Percentiles rank a stretch among this genome's conserved stretches.
Evolutionary conservation across 2,113 vertebrate genomes (phyloP).

Genomic region (Martes martes): DNA sequence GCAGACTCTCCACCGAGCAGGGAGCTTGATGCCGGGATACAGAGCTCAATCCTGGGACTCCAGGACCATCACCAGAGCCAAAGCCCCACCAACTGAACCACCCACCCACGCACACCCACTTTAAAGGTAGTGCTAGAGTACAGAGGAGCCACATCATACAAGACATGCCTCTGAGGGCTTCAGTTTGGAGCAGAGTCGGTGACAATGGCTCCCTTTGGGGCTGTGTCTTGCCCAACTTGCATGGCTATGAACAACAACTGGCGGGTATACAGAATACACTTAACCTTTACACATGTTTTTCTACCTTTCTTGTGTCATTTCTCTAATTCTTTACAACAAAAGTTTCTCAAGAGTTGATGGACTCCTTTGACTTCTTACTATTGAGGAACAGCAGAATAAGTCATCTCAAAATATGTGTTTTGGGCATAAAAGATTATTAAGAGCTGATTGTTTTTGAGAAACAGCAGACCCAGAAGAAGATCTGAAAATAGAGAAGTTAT

Average conservation of each 20-base stretch:
- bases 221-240: background rate
- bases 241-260: background rate
- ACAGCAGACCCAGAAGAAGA: background rate
- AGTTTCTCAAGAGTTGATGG: background rate
- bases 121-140: background rate
- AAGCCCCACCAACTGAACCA: too few relatives aligned
- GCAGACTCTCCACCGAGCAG: too few relatives aligned
- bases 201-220: background rate
- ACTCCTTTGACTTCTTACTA: background rate
- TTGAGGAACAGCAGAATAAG: background rate
- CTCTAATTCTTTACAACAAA: background rate
- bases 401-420: background rate
- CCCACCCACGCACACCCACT: too few relatives aligned
- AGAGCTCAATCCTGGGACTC: too few relatives aligned
- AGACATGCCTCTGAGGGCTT: too few relatives aligned
- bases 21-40: too few relatives aligned
- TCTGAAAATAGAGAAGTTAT: background rate
- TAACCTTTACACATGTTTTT: fast-evolving
- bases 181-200: fast-evolving
- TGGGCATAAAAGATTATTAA: background rate
- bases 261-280: background rate
- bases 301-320: background rate
- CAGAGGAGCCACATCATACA: background rate
- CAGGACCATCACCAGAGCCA: too few relatives aligned
- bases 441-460: background rate